Conservation (phyloP, 2,797 vertebrate species). For the Rhinella marina region DNA sequence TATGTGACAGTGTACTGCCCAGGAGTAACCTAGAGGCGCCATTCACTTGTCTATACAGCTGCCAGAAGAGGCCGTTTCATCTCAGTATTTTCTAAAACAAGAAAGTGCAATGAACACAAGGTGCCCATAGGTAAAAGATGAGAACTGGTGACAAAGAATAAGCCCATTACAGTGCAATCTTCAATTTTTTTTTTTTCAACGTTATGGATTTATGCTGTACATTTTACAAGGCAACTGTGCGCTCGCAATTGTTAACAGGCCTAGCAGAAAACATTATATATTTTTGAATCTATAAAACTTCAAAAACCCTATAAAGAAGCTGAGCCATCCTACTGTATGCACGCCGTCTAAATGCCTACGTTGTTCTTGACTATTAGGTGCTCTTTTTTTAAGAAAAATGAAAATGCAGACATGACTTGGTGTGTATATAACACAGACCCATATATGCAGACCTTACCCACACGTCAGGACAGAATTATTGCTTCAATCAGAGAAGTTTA, state of each 20-base stretch:
- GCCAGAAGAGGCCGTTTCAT: conserved; percentile 35
- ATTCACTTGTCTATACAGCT: not conserved
- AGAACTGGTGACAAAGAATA: not conserved
- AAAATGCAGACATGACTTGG: not conserved
- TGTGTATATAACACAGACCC: conserved; percentile 5
- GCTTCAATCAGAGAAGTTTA: conserved; percentile 24
- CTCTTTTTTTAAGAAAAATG: conserved; percentile 28
- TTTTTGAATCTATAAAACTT: conserved; percentile 14
- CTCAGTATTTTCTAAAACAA: conserved; percentile 6
- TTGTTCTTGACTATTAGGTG: conserved; percentile 31
- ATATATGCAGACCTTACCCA: conserved; percentile 7
- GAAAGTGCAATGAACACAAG: not conserved
- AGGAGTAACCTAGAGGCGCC: not conserved
- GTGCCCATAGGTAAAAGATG: not conserved
- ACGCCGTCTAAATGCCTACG: conserved; percentile 37
- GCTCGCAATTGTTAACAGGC: not conserved
- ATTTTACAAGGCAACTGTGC: not conserved
- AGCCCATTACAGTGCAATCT: conserved; percentile 16
- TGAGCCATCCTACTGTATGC: conserved; percentile 55
- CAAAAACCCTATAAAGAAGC: conserved; percentile 25
- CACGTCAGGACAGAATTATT: not conserved
- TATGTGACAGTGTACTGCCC: conserved; percentile 45
- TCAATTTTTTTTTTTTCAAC: not conserved
- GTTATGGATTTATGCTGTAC: conserved; percentile 17
- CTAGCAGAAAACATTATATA: conserved; percentile 1